A percentile compares a stretch with the other conserved stretches of the same genome.
Conservation (phyloP, 2,113 vertebrate genomes). For the Rhinopomastus cyanomelas region DNA sequence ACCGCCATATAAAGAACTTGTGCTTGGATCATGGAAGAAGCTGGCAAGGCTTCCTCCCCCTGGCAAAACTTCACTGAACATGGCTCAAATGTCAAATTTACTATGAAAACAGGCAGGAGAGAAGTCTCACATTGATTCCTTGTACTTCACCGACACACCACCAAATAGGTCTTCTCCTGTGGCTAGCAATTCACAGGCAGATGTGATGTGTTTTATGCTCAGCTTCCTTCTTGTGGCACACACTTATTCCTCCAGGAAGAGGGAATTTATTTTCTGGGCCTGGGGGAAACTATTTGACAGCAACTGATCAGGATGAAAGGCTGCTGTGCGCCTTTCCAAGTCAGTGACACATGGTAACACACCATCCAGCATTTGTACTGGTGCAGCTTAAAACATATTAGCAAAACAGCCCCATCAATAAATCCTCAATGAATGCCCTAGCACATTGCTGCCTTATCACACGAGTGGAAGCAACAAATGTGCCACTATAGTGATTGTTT, state of each 20-base stretch:
- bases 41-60: not conserved
- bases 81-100: not conserved
- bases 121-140: not conserved
- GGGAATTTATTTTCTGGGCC: slow-evolving; percentile 22
- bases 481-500: slow-evolving; percentile 14
- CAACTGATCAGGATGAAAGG: slow-evolving; percentile 38
- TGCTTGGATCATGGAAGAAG: not conserved
- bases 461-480: slow-evolving; percentile 41
- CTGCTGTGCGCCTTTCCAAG: not conserved
- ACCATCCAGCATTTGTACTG: not conserved
- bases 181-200: not conserved
- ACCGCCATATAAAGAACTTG: not conserved
- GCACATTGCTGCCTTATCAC: slow-evolving; percentile 32
- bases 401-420: slow-evolving; percentile 15
- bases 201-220: not conserved
- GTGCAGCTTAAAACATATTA: not conserved
- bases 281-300: slow-evolving; percentile 14
- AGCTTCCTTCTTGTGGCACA: not conserved
- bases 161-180: not conserved
- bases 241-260: not conserved
- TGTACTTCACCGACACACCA: not conserved
- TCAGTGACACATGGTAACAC: not conserved
- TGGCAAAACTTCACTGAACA: not conserved
- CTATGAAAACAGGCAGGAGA: not conserved
- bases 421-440: slow-evolving; percentile 4